These are phyloP conservation scores for Amphimallon solstitiale DNA, from an alignment of 2,888 invertebrate species.

Conservation along the genomic window DNA sequence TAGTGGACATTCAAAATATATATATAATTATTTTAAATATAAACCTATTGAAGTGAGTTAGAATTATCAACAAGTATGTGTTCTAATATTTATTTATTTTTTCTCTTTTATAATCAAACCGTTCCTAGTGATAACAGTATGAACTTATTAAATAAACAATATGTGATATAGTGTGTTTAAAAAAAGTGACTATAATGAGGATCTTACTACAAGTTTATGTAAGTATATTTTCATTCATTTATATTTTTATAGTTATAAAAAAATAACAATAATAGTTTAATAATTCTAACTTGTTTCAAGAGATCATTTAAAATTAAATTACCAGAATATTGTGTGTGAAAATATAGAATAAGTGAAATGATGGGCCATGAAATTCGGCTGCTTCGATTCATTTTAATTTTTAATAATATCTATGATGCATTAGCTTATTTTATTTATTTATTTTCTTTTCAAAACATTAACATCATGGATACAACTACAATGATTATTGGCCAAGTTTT, in stretches of 20 bases:
- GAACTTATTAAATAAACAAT: no score
- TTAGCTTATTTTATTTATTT: no score
- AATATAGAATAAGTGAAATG: conserved; percentile 20
- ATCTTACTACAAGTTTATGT: no score
- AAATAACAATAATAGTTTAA: conserved; percentile 21
- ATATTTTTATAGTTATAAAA: no score
- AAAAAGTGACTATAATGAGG: no score
- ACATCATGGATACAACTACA: not conserved
- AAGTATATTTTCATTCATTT: no score
- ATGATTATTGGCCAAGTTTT: conserved; percentile 15
- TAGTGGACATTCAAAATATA: conserved; percentile 49
- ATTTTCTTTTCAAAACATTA: conserved; percentile 1
- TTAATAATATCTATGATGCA: conserved; percentile 47
- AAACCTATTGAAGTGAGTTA: not conserved
- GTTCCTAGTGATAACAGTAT: no score
- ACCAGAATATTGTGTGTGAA: conserved; percentile 29
- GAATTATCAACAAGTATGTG: conserved; percentile 36
- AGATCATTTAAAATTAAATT: conserved; percentile 1
- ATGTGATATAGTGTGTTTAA: no score
- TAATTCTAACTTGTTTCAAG: no score
- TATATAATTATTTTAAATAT: conserved; percentile 11
- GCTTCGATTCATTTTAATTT: conserved; percentile 6
- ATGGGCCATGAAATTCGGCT: conserved; percentile 45
- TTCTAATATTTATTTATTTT: no score
- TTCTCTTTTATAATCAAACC: no score